phyloP scores from a whole-genome alignment of 2,797 vertebrate species.

The Parotocinclus haroldoi region DNA sequence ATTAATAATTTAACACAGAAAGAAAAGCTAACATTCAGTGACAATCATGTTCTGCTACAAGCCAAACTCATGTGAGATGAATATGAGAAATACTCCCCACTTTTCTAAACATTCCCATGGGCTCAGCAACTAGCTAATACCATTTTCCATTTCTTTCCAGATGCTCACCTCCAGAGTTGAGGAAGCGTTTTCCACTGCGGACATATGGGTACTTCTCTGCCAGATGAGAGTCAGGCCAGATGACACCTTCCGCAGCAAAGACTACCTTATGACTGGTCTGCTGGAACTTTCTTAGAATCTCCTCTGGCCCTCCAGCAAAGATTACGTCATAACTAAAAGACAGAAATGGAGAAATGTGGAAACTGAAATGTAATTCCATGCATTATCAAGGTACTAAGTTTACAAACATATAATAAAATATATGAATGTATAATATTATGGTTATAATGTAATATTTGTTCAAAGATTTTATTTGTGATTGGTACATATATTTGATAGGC shows the following conservation, averaged over 20 bases:
- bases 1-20: too few species aligned
- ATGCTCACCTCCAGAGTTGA: conserved; percentile 92
- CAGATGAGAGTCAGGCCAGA: conserved; percentile 92
- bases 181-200: conserved; percentile 89
- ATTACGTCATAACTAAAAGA: conserved; percentile 87
- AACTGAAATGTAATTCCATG: too few species aligned
- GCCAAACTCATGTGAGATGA: too few species aligned
- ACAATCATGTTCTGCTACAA: too few species aligned
- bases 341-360: conserved; percentile 16
- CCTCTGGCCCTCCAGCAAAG: conserved; percentile 89
- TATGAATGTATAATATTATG: too few species aligned
- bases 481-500: too few species aligned
- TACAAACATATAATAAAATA: too few species aligned
- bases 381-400: too few species aligned
- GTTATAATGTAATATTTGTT: too few species aligned
- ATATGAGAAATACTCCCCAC: too few species aligned
- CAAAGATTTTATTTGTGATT: too few species aligned
- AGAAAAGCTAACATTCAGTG: too few species aligned
- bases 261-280: conserved; percentile 87
- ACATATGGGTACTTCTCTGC: conserved; percentile 88
- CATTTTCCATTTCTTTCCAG: background rate
- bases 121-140: background rate
- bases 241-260: conserved; percentile 86
- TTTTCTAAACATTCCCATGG: background rate
- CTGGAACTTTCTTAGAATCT: conserved; percentile 89